These are phyloP conservation scores for Champsocephalus gunnari DNA, from an alignment of 2,797 vertebrate species.

Conservation along the genomic window DNA sequence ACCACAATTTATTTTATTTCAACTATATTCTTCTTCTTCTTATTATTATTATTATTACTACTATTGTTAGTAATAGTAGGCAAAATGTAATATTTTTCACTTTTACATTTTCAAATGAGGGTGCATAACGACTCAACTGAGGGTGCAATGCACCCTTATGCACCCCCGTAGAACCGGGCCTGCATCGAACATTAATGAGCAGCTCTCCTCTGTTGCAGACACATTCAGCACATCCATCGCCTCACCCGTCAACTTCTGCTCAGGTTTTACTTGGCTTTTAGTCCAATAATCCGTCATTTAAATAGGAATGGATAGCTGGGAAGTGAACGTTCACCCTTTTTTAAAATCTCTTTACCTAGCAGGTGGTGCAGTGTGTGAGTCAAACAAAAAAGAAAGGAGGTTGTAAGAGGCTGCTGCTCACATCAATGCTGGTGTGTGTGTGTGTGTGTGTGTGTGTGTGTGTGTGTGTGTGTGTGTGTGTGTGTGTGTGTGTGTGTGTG, in stretches of 20 bases:
- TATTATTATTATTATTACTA: no score
- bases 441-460: conserved; percentile 2
- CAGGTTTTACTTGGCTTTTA: conserved; percentile 36
- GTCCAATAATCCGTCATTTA: conserved; percentile 47
- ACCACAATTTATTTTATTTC: no score
- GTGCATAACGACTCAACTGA: no score
- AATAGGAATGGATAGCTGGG: conserved; percentile 40
- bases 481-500: not conserved
- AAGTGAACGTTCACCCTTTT: conserved; percentile 22
- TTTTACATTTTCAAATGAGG: no score
- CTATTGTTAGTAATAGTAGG: no score
- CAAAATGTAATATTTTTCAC: no score
- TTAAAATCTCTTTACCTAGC: not conserved
- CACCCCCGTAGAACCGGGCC: no score
- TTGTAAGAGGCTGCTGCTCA: not conserved
- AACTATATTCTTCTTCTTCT: no score
- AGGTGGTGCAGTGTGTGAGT: no score
- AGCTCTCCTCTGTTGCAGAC: conserved; percentile 19
- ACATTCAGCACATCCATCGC: conserved; percentile 50
- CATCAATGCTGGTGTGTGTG: not conserved
- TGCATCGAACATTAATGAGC: conserved; percentile 60
- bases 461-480: not conserved
- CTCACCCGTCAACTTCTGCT: conserved; percentile 27
- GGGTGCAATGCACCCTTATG: no score
- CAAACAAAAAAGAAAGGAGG: no score